A percentile compares a stretch with the other conserved stretches of the same genome.
phyloP scores from a whole-genome alignment of 1,140 invertebrate species.

The honey bee (Apis mellifera) region DNA sequence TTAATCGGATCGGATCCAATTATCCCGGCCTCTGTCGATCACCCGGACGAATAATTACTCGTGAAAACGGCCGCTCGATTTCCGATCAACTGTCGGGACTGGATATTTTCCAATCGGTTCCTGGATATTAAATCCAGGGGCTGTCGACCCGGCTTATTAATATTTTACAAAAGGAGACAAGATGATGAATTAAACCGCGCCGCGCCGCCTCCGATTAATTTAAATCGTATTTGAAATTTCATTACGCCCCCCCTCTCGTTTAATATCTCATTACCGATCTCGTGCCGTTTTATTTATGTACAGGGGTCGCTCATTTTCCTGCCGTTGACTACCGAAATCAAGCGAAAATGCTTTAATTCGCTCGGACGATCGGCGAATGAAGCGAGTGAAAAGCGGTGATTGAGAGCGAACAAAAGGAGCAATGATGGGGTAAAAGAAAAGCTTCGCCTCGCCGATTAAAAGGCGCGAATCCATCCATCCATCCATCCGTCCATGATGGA shows the following conservation, averaged over 20 bases:
- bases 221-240: conserved; percentile 7
- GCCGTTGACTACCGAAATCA: too few relatives aligned
- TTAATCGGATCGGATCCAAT: conserved; percentile 39
- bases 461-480: not conserved
- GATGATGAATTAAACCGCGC: not conserved
- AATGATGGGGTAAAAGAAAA: too few relatives aligned
- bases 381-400: not conserved
- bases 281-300: not conserved
- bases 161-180: not conserved
- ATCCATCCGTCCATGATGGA: too few relatives aligned
- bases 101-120: not conserved
- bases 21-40: conserved; percentile 31
- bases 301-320: too few relatives aligned
- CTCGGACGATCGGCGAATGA: too few relatives aligned
- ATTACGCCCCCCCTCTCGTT: not conserved
- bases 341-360: not conserved
- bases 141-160: not conserved
- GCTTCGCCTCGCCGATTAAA: too few relatives aligned
- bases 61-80: conserved; percentile 16
- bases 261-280: not conserved
- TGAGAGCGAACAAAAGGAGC: too few relatives aligned
- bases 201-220: conserved; percentile 1
- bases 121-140: not conserved
- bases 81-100: not conserved
- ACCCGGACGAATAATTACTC: conserved; percentile 16